Evolutionary conservation across 2,888 invertebrate genomes (phyloP).

Genomic region (Atethmia centrago): DNA sequence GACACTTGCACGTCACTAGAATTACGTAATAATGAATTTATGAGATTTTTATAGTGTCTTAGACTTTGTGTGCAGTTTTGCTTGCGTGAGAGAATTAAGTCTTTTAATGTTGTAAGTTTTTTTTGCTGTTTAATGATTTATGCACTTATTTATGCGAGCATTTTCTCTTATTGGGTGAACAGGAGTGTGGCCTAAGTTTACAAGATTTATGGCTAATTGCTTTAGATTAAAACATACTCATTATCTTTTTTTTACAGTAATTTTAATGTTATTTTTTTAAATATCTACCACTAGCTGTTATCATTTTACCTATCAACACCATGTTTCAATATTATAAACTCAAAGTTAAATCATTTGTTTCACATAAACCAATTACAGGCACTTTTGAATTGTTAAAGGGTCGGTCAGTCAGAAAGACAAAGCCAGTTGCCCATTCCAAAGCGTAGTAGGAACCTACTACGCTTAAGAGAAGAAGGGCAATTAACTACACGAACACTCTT

Average conservation of each 20-base stretch:
- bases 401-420: too few species aligned
- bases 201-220: constrained; percentile 42
- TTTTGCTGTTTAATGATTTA: constrained; percentile 55
- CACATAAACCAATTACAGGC: too few species aligned
- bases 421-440: too few species aligned
- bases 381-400: too few species aligned
- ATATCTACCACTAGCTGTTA: not conserved
- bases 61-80: constrained; percentile 37
- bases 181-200: constrained; percentile 21
- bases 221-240: constrained; percentile 14
- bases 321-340: not conserved
- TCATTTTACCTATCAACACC: not conserved
- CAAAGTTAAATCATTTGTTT: too few species aligned
- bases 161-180: constrained; percentile 46
- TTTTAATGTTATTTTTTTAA: not conserved
- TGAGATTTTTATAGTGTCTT: constrained; percentile 53
- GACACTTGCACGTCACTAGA: constrained; percentile 72
- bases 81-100: constrained; percentile 56
- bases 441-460: too few species aligned
- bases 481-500: too few species aligned
- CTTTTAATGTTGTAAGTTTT: constrained; percentile 52
- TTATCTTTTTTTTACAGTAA: constrained; percentile 2
- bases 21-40: constrained; percentile 69
- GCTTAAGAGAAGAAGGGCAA: too few species aligned
- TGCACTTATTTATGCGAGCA: constrained; percentile 51